Evolutionary conservation across 2,797 vertebrate genomes (phyloP).

Genomic region (Steatocranus sp.): DNA sequence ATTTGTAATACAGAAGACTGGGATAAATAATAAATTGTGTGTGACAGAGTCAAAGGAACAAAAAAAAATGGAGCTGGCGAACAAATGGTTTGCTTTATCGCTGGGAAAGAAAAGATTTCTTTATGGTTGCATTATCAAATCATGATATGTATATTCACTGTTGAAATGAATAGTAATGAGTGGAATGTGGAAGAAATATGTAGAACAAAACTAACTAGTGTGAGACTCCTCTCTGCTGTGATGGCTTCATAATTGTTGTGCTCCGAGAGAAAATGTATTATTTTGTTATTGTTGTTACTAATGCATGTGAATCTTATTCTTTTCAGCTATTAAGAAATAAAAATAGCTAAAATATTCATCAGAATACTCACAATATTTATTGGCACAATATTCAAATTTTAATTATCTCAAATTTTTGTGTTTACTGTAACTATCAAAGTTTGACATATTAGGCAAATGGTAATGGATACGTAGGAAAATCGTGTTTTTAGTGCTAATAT

Average conservation of each 20-base stretch:
- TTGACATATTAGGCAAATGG: constrained; percentile 31
- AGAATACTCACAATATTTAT: neutral
- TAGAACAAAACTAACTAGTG: constrained; percentile 22
- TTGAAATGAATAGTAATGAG: constrained; percentile 56
- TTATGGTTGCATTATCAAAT: constrained; percentile 64
- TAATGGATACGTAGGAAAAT: neutral
- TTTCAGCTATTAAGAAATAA: neutral
- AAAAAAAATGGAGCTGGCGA: constrained; percentile 54
- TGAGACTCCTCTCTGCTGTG: constrained; percentile 10
- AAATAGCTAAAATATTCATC: neutral
- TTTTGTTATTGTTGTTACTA: constrained; percentile 1
- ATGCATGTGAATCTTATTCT: neutral
- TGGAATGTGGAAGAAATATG: constrained; percentile 38
- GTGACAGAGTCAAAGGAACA: constrained; percentile 69
- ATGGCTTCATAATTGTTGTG: constrained; percentile 25
- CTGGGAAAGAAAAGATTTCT: constrained; percentile 52
- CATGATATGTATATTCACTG: constrained; percentile 68
- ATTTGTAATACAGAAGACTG: constrained; percentile 76
- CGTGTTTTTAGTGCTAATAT: neutral
- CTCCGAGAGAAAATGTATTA: constrained; percentile 20
- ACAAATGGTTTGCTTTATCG: constrained; percentile 68
- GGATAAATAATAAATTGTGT: constrained; percentile 78
- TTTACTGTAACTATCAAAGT: neutral
- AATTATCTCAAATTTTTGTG: constrained; percentile 18
- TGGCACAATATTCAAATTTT: neutral